These are phyloP conservation scores for Babyrousa celebensis DNA, from an alignment of 2,797 vertebrate genomes.

Conservation along the genomic window DNA sequence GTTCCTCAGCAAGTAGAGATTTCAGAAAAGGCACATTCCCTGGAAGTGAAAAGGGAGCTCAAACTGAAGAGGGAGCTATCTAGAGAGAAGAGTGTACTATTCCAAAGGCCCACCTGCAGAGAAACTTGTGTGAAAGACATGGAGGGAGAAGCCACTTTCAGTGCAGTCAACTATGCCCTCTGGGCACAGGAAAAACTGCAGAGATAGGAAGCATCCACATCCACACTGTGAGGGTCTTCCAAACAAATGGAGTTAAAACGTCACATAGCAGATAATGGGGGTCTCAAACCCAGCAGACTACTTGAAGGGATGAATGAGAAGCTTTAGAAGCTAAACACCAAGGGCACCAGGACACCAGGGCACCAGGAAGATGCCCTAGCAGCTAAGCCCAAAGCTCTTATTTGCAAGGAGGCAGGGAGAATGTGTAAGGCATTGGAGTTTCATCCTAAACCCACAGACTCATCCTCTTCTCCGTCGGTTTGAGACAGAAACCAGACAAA, in stretches of 20 bases:
- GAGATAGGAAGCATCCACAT: not conserved
- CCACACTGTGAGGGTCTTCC: not conserved
- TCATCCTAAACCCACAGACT: not conserved
- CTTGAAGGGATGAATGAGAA: not conserved
- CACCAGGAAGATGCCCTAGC: too few species aligned
- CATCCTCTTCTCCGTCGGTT: not conserved
- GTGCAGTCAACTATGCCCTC: not conserved
- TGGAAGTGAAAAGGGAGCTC: not conserved
- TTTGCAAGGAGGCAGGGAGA: not conserved
- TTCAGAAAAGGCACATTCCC: not conserved
- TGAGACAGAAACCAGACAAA: conserved; percentile 14
- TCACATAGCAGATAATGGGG: not conserved
- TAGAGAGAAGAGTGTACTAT: not conserved
- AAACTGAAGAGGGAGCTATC: not conserved
- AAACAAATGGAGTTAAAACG: not conserved
- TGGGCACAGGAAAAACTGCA: not conserved
- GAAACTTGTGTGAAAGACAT: not conserved
- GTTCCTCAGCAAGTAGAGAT: not conserved
- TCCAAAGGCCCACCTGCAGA: not conserved
- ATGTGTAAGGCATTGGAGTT: not conserved
- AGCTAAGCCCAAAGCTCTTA: not conserved
- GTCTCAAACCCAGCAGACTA: not conserved
- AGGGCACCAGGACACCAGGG: too few species aligned
- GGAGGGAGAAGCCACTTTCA: not conserved
- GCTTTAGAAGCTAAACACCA: not conserved